A percentile compares a stretch with the other conserved stretches of the same genome.
phyloP scores from a whole-genome alignment of 2,888 invertebrate species.

The Heteromyza rotundicornis region DNA sequence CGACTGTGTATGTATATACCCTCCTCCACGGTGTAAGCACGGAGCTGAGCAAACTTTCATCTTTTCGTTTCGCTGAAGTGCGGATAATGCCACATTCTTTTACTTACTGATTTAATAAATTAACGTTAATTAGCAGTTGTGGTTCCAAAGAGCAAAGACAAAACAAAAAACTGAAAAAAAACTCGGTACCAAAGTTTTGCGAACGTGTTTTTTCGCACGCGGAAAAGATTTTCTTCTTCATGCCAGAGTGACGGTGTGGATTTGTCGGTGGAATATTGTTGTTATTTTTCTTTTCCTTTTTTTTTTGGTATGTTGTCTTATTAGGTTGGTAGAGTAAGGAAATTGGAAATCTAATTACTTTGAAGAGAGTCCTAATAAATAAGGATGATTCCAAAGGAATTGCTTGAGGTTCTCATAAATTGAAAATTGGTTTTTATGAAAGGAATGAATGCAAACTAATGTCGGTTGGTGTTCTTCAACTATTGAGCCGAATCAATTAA shows the following conservation, averaged over 20 bases:
- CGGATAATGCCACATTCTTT: constrained; percentile 41
- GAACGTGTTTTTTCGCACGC: constrained; percentile 55
- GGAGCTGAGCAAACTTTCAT: constrained; percentile 46
- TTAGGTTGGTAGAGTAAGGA: no score
- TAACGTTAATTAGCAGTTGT: constrained; percentile 60
- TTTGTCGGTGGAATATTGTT: neutral
- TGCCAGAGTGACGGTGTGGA: neutral
- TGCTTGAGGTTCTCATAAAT: no score
- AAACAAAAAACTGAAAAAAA: constrained; percentile 40
- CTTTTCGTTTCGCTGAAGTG: constrained; percentile 29
- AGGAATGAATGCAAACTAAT: no score
- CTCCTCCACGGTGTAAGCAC: neutral
- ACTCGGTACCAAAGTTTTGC: constrained; percentile 43
- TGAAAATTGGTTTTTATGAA: no score
- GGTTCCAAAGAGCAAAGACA: constrained; percentile 45
- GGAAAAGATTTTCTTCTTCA: constrained; percentile 41
- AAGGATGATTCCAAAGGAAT: no score
- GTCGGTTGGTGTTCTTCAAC: no score
- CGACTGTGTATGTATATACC: neutral
- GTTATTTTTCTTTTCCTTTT: no score
- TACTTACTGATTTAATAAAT: constrained; percentile 60
- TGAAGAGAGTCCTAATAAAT: no score
- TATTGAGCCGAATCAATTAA: no score
- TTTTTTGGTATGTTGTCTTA: no score
- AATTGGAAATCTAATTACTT: no score